Base-by-base conservation (phyloP, 35 echinoderm and acorn worm genomes). In the Ophiothrix spiculata region DNA sequence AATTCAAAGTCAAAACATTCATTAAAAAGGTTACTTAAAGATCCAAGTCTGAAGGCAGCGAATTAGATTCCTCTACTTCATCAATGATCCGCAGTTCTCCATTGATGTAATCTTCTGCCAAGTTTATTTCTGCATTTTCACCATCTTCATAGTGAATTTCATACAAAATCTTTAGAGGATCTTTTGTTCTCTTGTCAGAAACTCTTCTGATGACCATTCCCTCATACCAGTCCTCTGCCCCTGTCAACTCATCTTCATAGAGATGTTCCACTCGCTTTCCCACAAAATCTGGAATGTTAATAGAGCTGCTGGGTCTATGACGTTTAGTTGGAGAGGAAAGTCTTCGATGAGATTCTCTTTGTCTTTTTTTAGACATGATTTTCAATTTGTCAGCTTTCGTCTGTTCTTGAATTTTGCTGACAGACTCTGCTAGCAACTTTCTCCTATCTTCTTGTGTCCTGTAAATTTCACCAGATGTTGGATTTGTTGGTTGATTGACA, bases 111-210 rank as follows among this genome's bases (percentile, higher is more conserved):
- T 87, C 85, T 35, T 87, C 85, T 35, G 85, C 85, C 23, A 87
- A 54, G 31, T 87, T 78, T n/a, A 79, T 78, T 87, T 56, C 25
- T 23, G 36, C 29, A 40, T 79, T 31, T 34, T 79, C 85, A 0
- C 85, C 76, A 34, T 87, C 85, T 32, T 87, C 76, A 56, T 87
- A 87, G 32, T 87, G 85, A 25, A 87, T 79, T 79, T 87, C 85
- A 79, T 87, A 87, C 12, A 87, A 75, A 87, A 87, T 46, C 36
- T 87, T 79, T 1, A 86, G 40, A 21, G 84, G 73, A 40, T 86
- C 39, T 60, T 86, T 86, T 60, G 64, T 69, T 86, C 84, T 86
- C 29, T 76, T 40, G 75, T 86, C 75, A 77, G 56, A 75, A 39
- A 86, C 84, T 37, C 84, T 36, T 77, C 84, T 46, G 1, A 86